Base-by-base conservation (phyloP, 1,140 invertebrate species). In the Pogonus chalceus region DNA sequence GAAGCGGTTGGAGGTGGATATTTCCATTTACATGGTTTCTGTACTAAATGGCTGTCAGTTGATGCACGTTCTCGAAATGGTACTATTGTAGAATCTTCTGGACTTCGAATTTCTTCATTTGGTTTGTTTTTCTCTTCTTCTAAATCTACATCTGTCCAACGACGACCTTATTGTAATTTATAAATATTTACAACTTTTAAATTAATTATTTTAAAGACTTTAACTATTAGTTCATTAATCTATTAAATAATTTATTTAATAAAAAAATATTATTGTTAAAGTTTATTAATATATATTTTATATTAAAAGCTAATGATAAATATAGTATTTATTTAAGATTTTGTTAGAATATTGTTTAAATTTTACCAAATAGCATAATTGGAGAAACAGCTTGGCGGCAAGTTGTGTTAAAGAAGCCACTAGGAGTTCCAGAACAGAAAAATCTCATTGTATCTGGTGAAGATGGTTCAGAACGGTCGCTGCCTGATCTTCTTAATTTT, bases 21-120 rank as follows among this genome's bases (percentile, higher is more conserved):
- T 14, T 73, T 65, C 75, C 75, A 78, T 35, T 73, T 68, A 56
- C 75, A 66, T 16, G 70, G 72, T 20, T 73, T 62, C 7, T 75
- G 74, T 10, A 72, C 54, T 2, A 78, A 53, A 46, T 76, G 75
- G 0, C 80, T 79, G 53, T 83, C 82, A 0, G 81, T 83, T 14
- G 76, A 82, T 9, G 81, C 81, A 46, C 81, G 66, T 54, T 71
- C 73, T 49, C 80, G 69, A 63, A 83, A 83, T 39, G 77, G 78
- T 26, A 65, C 60, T 46, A 68, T 69, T 35, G 65, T 59, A 12
- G 64, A 53, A 10, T 61, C 60, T 31, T 56, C 56, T 0, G 58
- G 54, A 61, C 60, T 65, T 9, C 56, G 59, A 18, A 59, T 62
- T 2, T 59, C 63, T 53, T 64, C 66, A 52, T 69, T 65, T 16